These are phyloP conservation scores for Cataglyphis rosenhaueri DNA, from an alignment of 2,888 invertebrate species.

Conservation along the genomic window DNA sequence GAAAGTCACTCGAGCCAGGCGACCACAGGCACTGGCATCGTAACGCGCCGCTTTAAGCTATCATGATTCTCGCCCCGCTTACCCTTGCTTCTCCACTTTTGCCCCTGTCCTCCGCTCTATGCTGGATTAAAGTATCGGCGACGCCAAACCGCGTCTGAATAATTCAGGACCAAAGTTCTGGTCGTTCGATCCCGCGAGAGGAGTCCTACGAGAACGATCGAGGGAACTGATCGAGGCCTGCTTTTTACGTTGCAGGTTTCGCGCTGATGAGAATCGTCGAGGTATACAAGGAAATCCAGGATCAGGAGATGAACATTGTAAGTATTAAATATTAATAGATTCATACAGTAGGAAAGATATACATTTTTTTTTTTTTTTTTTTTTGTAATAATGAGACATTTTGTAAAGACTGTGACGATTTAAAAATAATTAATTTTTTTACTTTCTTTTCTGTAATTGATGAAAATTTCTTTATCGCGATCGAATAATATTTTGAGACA, in stretches of 20 bases:
- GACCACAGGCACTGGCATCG: constrained; percentile 72
- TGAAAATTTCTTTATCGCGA: background rate
- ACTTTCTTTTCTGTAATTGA: no score
- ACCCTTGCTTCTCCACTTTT: constrained; percentile 40
- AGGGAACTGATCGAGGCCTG: constrained; percentile 62
- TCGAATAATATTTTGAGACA: constrained; percentile 34
- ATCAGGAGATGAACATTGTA: constrained; percentile 97
- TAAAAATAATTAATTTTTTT: background rate
- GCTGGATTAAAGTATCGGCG: constrained; percentile 84
- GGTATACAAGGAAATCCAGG: constrained; percentile 97
- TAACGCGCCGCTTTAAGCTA: constrained; percentile 61
- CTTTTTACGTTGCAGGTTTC: constrained; percentile 89
- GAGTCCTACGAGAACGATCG: constrained; percentile 11
- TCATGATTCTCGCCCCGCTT: constrained; percentile 40
- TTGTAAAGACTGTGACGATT: no score
- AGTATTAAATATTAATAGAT: constrained; percentile 86
- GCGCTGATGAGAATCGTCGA: constrained; percentile 97
- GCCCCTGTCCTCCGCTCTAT: constrained; percentile 60
- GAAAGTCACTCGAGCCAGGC: constrained; percentile 80
- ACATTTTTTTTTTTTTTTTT: no score
- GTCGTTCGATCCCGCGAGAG: constrained; percentile 65
- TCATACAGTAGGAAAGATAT: background rate
- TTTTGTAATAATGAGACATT: no score
- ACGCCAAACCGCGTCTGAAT: constrained; percentile 81
- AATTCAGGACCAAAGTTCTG: constrained; percentile 83